phyloP scores from a whole-genome alignment of 2,797 vertebrate genomes.

The Sebastes vulpes region DNA sequence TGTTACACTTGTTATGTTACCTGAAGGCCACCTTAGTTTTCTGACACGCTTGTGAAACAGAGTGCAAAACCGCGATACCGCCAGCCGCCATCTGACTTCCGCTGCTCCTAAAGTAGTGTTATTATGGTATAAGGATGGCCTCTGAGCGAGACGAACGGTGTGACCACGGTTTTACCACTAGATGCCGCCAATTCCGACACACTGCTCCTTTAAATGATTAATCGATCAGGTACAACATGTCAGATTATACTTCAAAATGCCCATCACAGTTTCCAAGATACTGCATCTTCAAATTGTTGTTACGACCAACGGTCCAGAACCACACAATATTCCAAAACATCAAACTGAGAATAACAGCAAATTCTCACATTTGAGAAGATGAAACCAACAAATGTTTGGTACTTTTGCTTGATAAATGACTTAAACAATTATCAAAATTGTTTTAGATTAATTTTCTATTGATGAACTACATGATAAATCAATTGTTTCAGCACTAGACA shows the following conservation, averaged over 20 bases:
- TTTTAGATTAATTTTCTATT: neutral
- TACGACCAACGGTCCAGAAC: neutral
- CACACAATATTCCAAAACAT: neutral
- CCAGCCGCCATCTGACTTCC: no score
- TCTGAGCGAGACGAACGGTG: no score
- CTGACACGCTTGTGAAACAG: no score
- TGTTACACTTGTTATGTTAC: no score
- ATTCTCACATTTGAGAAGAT: neutral
- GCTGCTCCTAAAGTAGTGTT: no score
- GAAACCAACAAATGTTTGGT: neutral
- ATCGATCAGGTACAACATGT: neutral
- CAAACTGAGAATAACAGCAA: neutral
- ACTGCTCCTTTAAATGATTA: neutral
- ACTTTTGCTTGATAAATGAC: neutral
- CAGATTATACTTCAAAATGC: neutral
- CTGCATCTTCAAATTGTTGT: no score
- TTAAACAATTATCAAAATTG: neutral
- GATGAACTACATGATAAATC: neutral
- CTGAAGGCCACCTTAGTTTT: no score
- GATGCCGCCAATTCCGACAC: no score
- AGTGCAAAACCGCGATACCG: no score
- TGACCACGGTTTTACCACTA: no score
- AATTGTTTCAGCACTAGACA: neutral
- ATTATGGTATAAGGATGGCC: no score
- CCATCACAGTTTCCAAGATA: neutral